These are phyloP conservation scores for Malaclemys terrapin DNA, from an alignment of 2,113 vertebrate genomes.

Conservation along the genomic window DNA sequence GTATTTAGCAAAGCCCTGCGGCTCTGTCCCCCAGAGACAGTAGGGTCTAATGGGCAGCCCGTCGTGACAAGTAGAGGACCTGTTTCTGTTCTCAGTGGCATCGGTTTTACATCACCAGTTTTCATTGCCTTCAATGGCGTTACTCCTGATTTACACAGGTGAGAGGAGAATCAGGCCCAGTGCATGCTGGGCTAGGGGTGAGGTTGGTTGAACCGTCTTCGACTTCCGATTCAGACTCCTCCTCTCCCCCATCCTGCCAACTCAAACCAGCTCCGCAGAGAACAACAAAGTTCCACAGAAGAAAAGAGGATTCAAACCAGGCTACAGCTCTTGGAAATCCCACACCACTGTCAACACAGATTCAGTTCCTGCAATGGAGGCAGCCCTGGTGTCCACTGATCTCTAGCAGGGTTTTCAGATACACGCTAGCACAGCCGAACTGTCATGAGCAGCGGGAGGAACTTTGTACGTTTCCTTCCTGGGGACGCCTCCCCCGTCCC, in stretches of 20 bases:
- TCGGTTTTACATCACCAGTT: not conserved
- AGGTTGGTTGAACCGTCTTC: not conserved
- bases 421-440: not conserved
- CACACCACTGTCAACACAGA: rapidly evolving
- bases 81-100: not conserved
- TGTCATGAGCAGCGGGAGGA: not conserved
- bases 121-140: not conserved
- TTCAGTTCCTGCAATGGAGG: rapidly evolving
- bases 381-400: not conserved
- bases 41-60: not conserved
- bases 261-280: not conserved
- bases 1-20: not conserved
- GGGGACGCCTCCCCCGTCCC: not conserved
- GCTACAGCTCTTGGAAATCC: not conserved
- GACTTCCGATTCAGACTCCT: not conserved
- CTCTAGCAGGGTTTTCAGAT: not conserved
- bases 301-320: not conserved
- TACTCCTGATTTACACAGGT: not conserved
- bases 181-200: not conserved
- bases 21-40: not conserved
- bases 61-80: not conserved
- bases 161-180: not conserved
- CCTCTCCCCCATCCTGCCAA: not conserved
- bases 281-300: not conserved
- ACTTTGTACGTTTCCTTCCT: not conserved